These are phyloP conservation scores for Cheilosia grossa DNA, from an alignment of 2,888 invertebrate species.

Conservation along the genomic window DNA sequence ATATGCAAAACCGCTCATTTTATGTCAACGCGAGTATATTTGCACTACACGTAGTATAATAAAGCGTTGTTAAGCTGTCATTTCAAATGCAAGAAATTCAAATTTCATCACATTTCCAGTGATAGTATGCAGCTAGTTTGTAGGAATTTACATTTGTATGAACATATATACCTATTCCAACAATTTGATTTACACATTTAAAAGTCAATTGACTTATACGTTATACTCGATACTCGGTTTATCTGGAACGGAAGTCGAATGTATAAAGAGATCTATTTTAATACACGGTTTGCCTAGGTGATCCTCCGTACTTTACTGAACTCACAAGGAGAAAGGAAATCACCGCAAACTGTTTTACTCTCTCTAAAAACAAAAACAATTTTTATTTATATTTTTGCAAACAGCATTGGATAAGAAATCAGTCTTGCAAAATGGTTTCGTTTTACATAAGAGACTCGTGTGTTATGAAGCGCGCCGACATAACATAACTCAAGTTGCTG, in stretches of 20 bases:
- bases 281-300: neutral
- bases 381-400: conserved; percentile 22
- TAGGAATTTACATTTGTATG: too few species aligned
- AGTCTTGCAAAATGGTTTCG: conserved; percentile 64
- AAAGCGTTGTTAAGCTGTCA: conserved; percentile 26
- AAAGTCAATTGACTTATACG: conserved; percentile 40
- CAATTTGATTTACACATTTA: conserved; percentile 27
- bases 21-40: conserved; percentile 57
- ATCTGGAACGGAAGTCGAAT: conserved; percentile 69
- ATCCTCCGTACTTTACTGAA: neutral
- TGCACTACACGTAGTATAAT: conserved; percentile 36
- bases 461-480: conserved; percentile 72
- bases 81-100: conserved; percentile 59
- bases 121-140: conserved; percentile 11
- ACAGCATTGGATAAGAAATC: conserved; percentile 25
- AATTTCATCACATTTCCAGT: conserved; percentile 63
- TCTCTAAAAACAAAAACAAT: neutral
- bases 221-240: conserved; percentile 30
- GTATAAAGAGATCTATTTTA: conserved; percentile 43
- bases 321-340: conserved; percentile 43
- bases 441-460: conserved; percentile 63
- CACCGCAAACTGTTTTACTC: neutral
- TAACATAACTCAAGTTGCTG: conserved; percentile 59
- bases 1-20: conserved; percentile 66
- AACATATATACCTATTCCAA: conserved; percentile 1